Conservation (phyloP, 2,797 vertebrate species). For the Gila robusta region DNA sequence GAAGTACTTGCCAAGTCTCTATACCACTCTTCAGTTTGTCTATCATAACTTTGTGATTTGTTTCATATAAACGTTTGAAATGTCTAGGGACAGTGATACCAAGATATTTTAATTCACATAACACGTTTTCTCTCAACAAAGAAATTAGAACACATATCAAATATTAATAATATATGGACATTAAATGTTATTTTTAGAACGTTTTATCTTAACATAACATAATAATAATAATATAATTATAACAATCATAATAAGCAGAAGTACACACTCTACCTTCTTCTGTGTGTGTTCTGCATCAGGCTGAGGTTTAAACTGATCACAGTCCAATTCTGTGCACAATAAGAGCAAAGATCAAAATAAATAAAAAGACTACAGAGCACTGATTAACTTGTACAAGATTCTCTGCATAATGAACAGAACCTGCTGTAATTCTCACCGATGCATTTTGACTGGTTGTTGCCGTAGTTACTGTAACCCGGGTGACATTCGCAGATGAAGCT, state of each 20-base stretch:
- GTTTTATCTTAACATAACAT: neutral
- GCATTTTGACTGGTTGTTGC: slow-evolving; percentile 63
- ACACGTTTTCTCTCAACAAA: neutral
- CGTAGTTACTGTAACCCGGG: neutral
- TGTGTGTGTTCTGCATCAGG: slow-evolving; percentile 25
- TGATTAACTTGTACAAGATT: neutral
- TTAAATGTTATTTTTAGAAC: neutral
- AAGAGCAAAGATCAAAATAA: neutral
- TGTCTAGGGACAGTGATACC: too few relatives aligned
- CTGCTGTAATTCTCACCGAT: slow-evolving; percentile 64
- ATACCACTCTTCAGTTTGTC: too few relatives aligned
- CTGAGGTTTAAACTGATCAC: slow-evolving; percentile 3
- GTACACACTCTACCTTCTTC: neutral
- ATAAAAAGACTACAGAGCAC: neutral
- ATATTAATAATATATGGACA: neutral
- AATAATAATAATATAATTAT: too few relatives aligned
- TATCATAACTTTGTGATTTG: too few relatives aligned
- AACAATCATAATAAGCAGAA: too few relatives aligned
- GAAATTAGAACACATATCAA: neutral
- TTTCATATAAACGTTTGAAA: too few relatives aligned
- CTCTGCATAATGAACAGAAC: neutral
- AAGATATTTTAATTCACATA: too few relatives aligned
- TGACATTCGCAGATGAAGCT: slow-evolving; percentile 60
- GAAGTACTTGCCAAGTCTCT: too few relatives aligned
- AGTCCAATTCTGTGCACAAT: slow-evolving; percentile 43